phyloP scores from a whole-genome alignment of 2,888 invertebrate genomes.

The Cerastis rubricosa region DNA sequence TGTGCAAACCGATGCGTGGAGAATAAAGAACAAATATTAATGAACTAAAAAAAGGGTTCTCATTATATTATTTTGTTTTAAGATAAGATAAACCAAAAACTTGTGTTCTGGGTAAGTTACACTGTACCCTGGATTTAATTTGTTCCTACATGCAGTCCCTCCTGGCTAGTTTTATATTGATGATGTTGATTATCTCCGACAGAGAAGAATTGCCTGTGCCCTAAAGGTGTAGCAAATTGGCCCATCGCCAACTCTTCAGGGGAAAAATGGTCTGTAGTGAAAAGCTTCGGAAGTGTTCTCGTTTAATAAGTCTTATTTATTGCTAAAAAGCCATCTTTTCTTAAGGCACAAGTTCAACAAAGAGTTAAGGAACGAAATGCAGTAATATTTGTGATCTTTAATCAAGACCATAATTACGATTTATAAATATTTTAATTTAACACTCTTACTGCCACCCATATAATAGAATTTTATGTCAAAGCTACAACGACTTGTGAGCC shows the following conservation, averaged over 20 bases:
- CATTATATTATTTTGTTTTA: constrained; percentile 16
- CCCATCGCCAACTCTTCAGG: constrained; percentile 12
- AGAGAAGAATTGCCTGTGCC: constrained; percentile 32
- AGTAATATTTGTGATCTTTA: background rate
- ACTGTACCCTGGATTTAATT: constrained; percentile 5
- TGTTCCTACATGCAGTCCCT: constrained; percentile 18
- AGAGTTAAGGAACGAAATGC: no score
- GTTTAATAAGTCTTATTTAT: constrained; percentile 12
- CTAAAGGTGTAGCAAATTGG: constrained; percentile 36
- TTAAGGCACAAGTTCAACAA: no score
- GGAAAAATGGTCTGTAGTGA: background rate
- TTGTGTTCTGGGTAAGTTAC: background rate
- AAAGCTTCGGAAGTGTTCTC: constrained; percentile 1
- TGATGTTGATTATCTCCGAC: constrained; percentile 46
- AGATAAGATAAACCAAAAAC: constrained; percentile 12
- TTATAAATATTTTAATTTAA: background rate
- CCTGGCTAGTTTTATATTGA: constrained; percentile 39
- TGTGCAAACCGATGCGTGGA: constrained; percentile 39
- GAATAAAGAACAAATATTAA: constrained; percentile 32
- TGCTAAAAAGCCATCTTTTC: background rate
- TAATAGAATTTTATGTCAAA: no score
- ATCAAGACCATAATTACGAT: background rate
- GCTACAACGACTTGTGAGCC: no score
- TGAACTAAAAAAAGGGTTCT: background rate
- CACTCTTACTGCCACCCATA: no score